These are phyloP conservation scores for Cassiopea xamachana DNA, from an alignment of 30 jellyfish, hydroid and myxozoan species.

Conservation along the genomic window DNA sequence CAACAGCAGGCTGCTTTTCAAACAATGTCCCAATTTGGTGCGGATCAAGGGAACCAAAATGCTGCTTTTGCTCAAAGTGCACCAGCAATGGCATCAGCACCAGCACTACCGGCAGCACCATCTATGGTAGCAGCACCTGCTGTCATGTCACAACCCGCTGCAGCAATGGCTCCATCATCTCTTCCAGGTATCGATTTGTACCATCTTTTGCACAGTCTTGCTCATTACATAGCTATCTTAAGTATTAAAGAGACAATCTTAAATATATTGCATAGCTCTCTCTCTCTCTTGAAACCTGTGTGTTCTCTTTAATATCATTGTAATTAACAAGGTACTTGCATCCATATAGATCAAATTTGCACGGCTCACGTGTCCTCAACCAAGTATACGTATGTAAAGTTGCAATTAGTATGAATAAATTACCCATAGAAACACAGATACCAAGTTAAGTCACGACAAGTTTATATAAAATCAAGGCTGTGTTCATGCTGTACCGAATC, in stretches of 20 bases:
- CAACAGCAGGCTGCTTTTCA: conserved; percentile 76
- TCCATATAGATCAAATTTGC: too few species aligned
- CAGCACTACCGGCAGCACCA: conserved; percentile 37
- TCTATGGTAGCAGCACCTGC: conserved; percentile 34
- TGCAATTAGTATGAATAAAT: too few species aligned
- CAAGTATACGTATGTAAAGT: too few species aligned
- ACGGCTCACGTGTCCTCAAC: too few species aligned
- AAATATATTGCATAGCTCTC: too few species aligned
- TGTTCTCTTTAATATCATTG: too few species aligned
- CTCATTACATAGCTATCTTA: not conserved
- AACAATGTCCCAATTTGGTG: conserved; percentile 71
- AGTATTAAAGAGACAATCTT: not conserved
- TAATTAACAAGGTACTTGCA: too few species aligned
- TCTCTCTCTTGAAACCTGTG: too few species aligned
- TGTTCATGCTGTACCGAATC: too few species aligned
- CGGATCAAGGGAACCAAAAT: conserved; percentile 42
- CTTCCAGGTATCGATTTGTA: not conserved
- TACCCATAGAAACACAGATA: too few species aligned
- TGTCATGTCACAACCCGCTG: conserved; percentile 32
- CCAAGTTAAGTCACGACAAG: too few species aligned
- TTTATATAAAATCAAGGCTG: too few species aligned
- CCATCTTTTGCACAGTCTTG: not conserved
- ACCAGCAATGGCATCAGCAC: conserved; percentile 45
- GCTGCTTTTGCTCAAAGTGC: conserved; percentile 34
- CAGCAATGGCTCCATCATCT: not conserved